Evolutionary conservation across 37 sponge, comb jelly and placozoan species (phyloP).

Genomic region (Tethya wilhelma): DNA sequence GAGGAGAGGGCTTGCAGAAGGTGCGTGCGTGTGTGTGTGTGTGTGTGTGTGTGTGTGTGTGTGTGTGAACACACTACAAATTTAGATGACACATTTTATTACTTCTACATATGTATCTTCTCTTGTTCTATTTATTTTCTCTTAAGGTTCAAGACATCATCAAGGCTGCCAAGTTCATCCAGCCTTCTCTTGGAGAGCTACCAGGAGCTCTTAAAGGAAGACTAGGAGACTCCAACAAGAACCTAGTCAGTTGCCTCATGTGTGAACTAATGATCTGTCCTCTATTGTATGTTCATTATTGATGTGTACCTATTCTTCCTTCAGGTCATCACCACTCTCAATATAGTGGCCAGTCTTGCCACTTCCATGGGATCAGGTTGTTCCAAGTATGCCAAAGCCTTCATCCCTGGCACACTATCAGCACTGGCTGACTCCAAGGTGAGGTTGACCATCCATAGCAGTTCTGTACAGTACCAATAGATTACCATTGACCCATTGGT

Average conservation of each 20-base stretch:
- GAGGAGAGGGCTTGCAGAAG: slow-evolving; percentile 80
- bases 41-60: not conserved
- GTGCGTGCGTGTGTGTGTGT: slow-evolving; percentile 19
- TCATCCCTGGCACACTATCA: slow-evolving; percentile 53
- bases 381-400: slow-evolving; percentile 29
- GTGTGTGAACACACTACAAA: not conserved
- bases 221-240: slow-evolving; percentile 89
- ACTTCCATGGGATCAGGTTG: slow-evolving; percentile 78
- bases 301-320: not conserved
- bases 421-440: slow-evolving; percentile 79
- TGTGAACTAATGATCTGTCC: not conserved
- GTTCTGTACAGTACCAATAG: too few species aligned
- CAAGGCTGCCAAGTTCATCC: slow-evolving; percentile 78
- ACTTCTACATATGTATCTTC: not conserved
- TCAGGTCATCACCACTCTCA: slow-evolving; percentile 72
- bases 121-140: not conserved
- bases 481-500: too few species aligned
- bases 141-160: slow-evolving; percentile 66
- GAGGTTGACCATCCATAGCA: too few species aligned
- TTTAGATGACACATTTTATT: not conserved
- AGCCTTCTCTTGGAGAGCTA: slow-evolving; percentile 81
- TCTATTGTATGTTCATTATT: not conserved
- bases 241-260: slow-evolving; percentile 59
- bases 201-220: slow-evolving; percentile 84
- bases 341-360: slow-evolving; percentile 71